Base-by-base conservation (phyloP, 2,797 vertebrate genomes). In the Epinephelus awoara region DNA sequence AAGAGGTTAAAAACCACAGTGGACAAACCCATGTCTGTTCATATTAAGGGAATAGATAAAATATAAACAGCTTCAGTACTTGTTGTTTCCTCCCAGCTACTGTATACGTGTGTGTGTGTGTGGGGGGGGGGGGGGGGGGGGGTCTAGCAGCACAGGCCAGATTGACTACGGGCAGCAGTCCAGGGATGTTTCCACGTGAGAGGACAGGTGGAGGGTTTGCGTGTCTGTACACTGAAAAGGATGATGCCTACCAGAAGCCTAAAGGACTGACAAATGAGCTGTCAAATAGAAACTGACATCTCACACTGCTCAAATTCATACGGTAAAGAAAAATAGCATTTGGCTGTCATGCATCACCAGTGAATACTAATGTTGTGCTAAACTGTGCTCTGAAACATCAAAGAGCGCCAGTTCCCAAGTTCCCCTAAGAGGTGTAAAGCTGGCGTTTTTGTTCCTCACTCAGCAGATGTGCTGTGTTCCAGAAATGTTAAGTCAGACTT, bases 251-350 rank as follows among this genome's bases (percentile, higher is more conserved):
- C 83, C 79, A 77, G 82, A 83, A 75, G 86, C 75, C 84, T 83
- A 64, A 79, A 91, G 84, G 82, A 88, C 80, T 92, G 92, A 95
- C 91, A 92, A 92, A 94, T 88, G 87, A 94, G 83, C 78, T 87
- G 87, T 88, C 90, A 86, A 87, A 93, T 75, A 67, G 82, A 77
- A 94, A 85, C 54, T 69, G 92, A 92, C 93, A 91, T 82, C 86
- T 88, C 80, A 73, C 80, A 66, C 85, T 61, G 72, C 81, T 69
- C 72, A 75, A 62, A 87, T 82, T 86, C 77, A 85, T 71, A 74
- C 17, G 38, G 58, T 80, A 78, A 89, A 80, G 83, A 79, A 84
- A 78, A 76, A 85, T 74, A 84, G 77, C 85, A 63, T 77, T 80
- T 61, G 75, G 75, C 90, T 85, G 85, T 87, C 72, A 83, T 70